phyloP scores from a whole-genome alignment of 2,797 vertebrate genomes.

The Thripadectes ignobilis region DNA sequence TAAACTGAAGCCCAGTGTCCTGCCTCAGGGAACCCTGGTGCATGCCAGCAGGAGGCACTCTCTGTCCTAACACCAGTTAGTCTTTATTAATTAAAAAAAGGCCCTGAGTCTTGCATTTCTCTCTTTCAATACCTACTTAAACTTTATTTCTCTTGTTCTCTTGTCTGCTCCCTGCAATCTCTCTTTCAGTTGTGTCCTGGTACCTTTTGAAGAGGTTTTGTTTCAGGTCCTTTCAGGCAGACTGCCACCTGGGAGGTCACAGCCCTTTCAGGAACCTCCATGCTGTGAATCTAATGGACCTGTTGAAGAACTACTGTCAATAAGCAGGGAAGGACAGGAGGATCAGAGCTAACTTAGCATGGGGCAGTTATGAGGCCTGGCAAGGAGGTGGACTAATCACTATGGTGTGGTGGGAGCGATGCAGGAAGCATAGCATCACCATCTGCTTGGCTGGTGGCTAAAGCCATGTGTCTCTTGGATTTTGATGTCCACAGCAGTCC shows the following conservation, averaged over 20 bases:
- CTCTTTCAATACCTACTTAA: neutral
- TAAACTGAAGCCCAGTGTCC: neutral
- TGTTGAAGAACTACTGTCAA: neutral
- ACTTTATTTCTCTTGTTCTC: neutral
- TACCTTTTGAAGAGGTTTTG: neutral
- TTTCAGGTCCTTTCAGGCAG: neutral
- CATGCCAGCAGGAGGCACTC: neutral
- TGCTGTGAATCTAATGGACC: neutral
- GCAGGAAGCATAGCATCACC: neutral
- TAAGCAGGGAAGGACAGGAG: neutral
- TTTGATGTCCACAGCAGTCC: neutral
- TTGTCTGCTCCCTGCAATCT: neutral
- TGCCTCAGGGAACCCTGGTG: neutral
- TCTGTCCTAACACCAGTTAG: neutral
- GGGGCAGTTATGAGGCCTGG: neutral
- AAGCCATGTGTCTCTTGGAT: neutral
- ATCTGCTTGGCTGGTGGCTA: neutral
- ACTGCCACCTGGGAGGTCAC: neutral
- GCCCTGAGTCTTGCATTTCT: neutral
- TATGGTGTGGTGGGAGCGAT: rapidly evolving
- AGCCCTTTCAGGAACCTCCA: neutral
- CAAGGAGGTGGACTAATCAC: neutral
- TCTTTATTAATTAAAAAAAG: neutral
- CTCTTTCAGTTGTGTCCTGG: neutral
- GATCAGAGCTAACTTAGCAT: neutral